A percentile compares a stretch with the other conserved stretches of the same genome.
These are phyloP conservation scores for Drosophila ercepeae DNA, from an alignment of 1,140 invertebrate genomes.

Conservation along the genomic window DNA sequence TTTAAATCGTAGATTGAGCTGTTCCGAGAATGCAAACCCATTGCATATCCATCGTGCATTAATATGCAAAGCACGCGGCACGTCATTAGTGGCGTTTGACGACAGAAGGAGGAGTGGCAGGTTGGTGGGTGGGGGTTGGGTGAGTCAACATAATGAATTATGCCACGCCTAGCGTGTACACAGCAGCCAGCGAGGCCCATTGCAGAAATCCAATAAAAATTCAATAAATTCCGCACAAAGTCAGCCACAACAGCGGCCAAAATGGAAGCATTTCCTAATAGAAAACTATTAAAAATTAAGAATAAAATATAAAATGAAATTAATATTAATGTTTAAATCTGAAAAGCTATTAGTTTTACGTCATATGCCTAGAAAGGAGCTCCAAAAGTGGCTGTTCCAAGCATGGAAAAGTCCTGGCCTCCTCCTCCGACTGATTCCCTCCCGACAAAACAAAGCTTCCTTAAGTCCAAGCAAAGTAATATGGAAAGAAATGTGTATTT, in stretches of 20 bases:
- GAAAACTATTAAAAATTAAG: too few relatives aligned
- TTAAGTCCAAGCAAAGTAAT: slow-evolving; percentile 10
- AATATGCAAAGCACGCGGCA: slow-evolving; percentile 75
- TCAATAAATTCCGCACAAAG: slow-evolving; percentile 77
- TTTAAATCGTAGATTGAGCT: slow-evolving; percentile 73
- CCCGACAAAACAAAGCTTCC: slow-evolving; percentile 9
- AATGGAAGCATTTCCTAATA: neutral
- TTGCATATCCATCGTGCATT: slow-evolving; percentile 35
- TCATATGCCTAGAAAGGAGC: slow-evolving; percentile 8
- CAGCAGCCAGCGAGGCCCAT: slow-evolving; percentile 63
- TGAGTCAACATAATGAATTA: slow-evolving; percentile 80
- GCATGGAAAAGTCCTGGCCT: slow-evolving; percentile 3
- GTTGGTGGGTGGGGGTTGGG: neutral
- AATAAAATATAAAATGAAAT: too few relatives aligned
- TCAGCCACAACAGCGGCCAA: slow-evolving; percentile 23
- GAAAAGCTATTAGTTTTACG: neutral
- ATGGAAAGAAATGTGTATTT: slow-evolving; percentile 19
- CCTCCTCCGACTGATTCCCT: too few relatives aligned
- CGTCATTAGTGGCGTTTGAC: slow-evolving; percentile 30
- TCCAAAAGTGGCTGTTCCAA: slow-evolving; percentile 49
- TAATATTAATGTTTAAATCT: too few relatives aligned
- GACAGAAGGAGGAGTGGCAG: slow-evolving; percentile 7
- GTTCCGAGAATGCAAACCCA: slow-evolving; percentile 62
- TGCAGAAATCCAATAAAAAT: slow-evolving; percentile 80
- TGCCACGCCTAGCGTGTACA: slow-evolving; percentile 76